Percentiles rank a stretch among this genome's conserved stretches.
Evolutionary conservation across 2,797 vertebrate species (phyloP).

Genomic region (Karalla daura): DNA sequence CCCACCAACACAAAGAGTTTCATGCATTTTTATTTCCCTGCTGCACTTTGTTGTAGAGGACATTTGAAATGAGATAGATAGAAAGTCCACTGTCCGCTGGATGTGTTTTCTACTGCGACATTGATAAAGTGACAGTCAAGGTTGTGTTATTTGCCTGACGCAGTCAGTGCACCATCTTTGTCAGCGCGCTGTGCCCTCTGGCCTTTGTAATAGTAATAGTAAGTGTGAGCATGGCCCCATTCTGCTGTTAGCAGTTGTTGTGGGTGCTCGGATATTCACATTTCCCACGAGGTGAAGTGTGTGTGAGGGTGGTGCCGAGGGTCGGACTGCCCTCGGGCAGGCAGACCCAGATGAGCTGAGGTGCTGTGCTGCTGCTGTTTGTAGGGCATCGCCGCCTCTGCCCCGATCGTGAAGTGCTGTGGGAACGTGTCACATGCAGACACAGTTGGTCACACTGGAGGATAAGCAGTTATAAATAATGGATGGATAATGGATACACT

Average conservation of each 20-base stretch:
- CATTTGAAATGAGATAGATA: too few species aligned
- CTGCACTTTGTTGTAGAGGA: too few species aligned
- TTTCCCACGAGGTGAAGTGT: conserved; percentile 1
- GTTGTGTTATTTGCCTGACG: not conserved
- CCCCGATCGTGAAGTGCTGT: not conserved
- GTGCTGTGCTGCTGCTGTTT: not conserved
- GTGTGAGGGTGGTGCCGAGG: not conserved
- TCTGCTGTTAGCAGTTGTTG: conserved; percentile 2
- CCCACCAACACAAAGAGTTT: too few species aligned
- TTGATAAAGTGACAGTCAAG: not conserved
- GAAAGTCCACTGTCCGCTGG: too few species aligned
- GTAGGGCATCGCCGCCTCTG: not conserved
- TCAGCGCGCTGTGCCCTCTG: not conserved
- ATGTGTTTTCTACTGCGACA: too few species aligned
- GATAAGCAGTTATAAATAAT: too few species aligned
- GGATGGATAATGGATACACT: not conserved
- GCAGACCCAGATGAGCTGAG: not conserved
- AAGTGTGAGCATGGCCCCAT: not conserved
- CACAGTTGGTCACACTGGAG: not conserved
- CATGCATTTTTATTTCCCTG: too few species aligned
- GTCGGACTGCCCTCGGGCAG: not conserved
- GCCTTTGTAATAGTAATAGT: not conserved
- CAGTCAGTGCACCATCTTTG: not conserved
- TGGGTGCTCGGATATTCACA: not conserved
- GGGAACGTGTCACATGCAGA: not conserved